Evolutionary conservation across 2,113 vertebrate species (phyloP).

Genomic region (Gymnorhina tibicen): DNA sequence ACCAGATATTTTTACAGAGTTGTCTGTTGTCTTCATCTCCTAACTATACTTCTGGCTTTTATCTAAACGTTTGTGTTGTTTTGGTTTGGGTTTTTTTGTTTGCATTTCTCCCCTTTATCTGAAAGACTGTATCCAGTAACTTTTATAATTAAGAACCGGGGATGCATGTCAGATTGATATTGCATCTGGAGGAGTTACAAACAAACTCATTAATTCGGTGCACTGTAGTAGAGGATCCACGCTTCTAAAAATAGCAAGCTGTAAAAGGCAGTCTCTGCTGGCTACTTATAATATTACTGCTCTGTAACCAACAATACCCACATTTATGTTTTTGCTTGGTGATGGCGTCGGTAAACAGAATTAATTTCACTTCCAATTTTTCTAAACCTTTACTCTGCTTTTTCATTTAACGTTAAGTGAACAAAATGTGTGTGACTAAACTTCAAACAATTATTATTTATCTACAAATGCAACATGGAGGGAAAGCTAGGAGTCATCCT

Average conservation of each 20-base stretch:
- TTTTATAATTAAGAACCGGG: background rate
- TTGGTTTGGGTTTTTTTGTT: background rate
- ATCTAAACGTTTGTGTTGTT: background rate
- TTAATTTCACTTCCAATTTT: background rate
- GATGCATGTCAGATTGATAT: background rate
- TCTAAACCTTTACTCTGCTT: background rate
- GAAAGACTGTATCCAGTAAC: background rate
- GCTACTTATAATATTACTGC: background rate
- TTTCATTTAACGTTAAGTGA: background rate
- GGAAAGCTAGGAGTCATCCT: background rate
- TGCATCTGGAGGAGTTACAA: background rate
- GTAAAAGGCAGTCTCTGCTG: background rate
- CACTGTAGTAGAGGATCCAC: background rate
- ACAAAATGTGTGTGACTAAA: background rate
- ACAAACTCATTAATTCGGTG: background rate
- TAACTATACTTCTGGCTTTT: background rate
- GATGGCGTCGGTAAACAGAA: slow-evolving; percentile 1
- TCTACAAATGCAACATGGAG: background rate
- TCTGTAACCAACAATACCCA: background rate
- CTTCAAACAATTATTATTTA: background rate
- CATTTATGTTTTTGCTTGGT: background rate
- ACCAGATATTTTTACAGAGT: background rate
- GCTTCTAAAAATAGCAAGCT: background rate
- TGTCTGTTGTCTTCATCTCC: background rate
- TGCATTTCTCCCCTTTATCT: background rate